Percentiles rank a stretch among this genome's conserved stretches.
Conservation (phyloP, 2,888 invertebrate species). For the Liopterus haemorrhoidalis region DNA sequence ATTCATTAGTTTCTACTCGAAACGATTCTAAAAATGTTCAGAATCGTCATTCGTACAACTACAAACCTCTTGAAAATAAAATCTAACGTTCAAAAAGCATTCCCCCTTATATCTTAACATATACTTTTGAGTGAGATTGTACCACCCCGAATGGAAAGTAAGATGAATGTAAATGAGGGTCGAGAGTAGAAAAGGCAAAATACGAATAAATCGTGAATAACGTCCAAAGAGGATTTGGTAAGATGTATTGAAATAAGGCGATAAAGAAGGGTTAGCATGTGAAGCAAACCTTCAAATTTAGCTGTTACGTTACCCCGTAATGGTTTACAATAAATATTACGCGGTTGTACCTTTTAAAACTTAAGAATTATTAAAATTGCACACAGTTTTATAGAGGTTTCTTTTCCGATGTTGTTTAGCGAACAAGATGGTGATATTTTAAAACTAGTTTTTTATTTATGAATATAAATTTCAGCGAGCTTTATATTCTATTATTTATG, state of each 20-base stretch:
- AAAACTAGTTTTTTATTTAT: too few species aligned
- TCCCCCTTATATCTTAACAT: too few species aligned
- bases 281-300: slow-evolving; percentile 43
- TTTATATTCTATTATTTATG: too few species aligned
- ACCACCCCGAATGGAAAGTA: slow-evolving; percentile 22
- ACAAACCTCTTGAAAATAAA: too few species aligned
- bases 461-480: too few species aligned
- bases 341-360: slow-evolving; percentile 42
- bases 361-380: slow-evolving; percentile 39
- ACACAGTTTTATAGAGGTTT: too few species aligned
- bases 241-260: slow-evolving; percentile 44
- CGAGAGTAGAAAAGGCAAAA: slow-evolving; percentile 34
- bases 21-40: too few species aligned
- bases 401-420: too few species aligned
- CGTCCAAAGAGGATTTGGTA: slow-evolving; percentile 42
- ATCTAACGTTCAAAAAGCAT: too few species aligned
- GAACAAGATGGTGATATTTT: too few species aligned
- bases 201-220: slow-evolving; percentile 41
- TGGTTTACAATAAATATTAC: slow-evolving; percentile 38
- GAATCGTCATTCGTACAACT: too few species aligned
- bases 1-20: too few species aligned
- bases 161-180: slow-evolving; percentile 35
- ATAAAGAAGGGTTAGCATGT: slow-evolving; percentile 44
- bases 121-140: slow-evolving; percentile 4
- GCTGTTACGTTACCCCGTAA: slow-evolving; percentile 40